A percentile compares a stretch with the other conserved stretches of the same genome.
Conservation (phyloP, 2,113 vertebrate genomes). For the Zosterops hypoxanthus region DNA sequence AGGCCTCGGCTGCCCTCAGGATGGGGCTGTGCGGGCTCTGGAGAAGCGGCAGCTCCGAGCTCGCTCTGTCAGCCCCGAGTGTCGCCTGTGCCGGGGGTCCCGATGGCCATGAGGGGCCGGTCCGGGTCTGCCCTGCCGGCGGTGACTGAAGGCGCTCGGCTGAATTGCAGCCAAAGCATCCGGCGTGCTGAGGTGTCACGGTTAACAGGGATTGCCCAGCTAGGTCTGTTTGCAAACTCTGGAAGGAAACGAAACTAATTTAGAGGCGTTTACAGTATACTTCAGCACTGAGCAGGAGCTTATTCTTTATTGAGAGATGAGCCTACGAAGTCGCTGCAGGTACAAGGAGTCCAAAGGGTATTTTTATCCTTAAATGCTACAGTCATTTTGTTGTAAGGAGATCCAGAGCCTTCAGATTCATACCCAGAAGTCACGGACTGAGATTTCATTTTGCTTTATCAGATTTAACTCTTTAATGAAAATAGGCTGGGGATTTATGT, state of each 20-base stretch:
- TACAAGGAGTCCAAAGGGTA: neutral
- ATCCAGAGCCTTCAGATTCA: neutral
- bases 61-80: rapidly evolving
- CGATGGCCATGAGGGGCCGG: rapidly evolving
- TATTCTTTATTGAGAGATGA: neutral
- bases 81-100: no score
- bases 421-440: neutral
- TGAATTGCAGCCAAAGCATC: neutral
- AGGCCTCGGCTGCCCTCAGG: neutral
- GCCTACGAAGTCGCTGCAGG: neutral
- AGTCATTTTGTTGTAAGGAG: rapidly evolving
- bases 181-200: neutral
- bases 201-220: no score
- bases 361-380: neutral
- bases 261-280: neutral
- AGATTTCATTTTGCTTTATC: neutral
- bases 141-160: rapidly evolving
- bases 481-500: rapidly evolving
- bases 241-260: neutral
- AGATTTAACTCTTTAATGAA: neutral
- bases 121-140: rapidly evolving
- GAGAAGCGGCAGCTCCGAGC: no score
- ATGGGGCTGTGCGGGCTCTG: neutral
- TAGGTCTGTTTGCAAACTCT: neutral
- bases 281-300: neutral